Conservation (phyloP, 1,140 invertebrate species). For the Rhizoglyphus robini region DNA sequence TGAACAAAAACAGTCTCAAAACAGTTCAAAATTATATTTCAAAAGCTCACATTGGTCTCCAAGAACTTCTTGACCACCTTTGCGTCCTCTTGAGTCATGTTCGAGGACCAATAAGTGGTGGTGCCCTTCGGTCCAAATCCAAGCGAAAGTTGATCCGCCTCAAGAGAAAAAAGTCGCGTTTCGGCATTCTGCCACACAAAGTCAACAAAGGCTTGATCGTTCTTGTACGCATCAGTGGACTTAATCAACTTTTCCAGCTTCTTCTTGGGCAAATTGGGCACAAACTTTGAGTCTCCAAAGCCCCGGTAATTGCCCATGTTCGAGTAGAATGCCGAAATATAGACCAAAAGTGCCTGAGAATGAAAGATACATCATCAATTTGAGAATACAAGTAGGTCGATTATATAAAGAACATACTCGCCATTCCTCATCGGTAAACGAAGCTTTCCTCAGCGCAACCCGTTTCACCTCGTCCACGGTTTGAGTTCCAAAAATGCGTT, state of each 20-base stretch:
- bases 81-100: slow-evolving; percentile 69
- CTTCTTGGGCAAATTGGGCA: slow-evolving; percentile 62
- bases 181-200: slow-evolving; percentile 47
- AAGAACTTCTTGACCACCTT: slow-evolving; percentile 69
- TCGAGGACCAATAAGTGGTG: slow-evolving; percentile 82
- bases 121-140: slow-evolving; percentile 65
- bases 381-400: no score
- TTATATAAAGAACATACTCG: no score
- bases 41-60: slow-evolving; percentile 47
- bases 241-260: slow-evolving; percentile 58
- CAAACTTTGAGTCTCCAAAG: slow-evolving; percentile 85
- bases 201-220: slow-evolving; percentile 38
- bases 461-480: slow-evolving; percentile 50
- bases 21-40: no score
- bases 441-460: slow-evolving; percentile 43
- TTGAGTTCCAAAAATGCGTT: slow-evolving; percentile 61
- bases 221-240: slow-evolving; percentile 49
- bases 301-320: slow-evolving; percentile 88
- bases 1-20: no score
- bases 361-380: no score
- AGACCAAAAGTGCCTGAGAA: slow-evolving; percentile 71
- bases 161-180: slow-evolving; percentile 51
- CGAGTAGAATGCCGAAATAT: slow-evolving; percentile 62
- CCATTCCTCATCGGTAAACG: slow-evolving; percentile 60
- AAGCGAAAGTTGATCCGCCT: slow-evolving; percentile 52